These are phyloP conservation scores for Mongoloraphidia duomilia DNA, from an alignment of 2,888 invertebrate species.

Conservation along the genomic window DNA sequence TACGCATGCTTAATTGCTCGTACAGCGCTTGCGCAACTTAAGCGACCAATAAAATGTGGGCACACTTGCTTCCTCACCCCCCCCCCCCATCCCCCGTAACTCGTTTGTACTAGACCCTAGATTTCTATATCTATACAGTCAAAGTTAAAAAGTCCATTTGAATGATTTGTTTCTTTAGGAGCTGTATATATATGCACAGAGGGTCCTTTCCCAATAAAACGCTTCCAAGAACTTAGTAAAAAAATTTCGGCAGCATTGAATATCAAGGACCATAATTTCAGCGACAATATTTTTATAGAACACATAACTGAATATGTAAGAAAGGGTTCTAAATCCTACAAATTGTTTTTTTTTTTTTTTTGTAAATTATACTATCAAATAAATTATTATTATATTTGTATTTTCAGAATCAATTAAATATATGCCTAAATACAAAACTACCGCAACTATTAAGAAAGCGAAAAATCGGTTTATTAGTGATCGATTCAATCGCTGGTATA, in stretches of 20 bases:
- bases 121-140: too few species aligned
- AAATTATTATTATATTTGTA: constrained; percentile 6
- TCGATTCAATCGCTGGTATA: constrained; percentile 62
- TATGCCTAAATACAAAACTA: constrained; percentile 37
- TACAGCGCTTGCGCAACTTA: too few species aligned
- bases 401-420: constrained; percentile 37
- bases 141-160: too few species aligned
- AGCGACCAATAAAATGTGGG: too few species aligned
- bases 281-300: constrained; percentile 50
- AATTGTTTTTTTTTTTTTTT: constrained; percentile 4
- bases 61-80: too few species aligned
- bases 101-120: too few species aligned
- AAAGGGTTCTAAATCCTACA: constrained; percentile 18
- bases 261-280: constrained; percentile 26
- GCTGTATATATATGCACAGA: constrained; percentile 67
- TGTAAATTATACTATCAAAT: background rate
- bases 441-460: constrained; percentile 35
- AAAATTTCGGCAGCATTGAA: constrained; percentile 23
- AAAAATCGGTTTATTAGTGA: constrained; percentile 45
- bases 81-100: too few species aligned
- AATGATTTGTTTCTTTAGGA: constrained; percentile 15
- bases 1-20: too few species aligned
- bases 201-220: constrained; percentile 55
- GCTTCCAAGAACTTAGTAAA: constrained; percentile 41
- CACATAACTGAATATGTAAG: constrained; percentile 43